These are phyloP conservation scores for Pelecanoides urinatrix DNA, from an alignment of 2,113 vertebrate species.

Conservation along the genomic window DNA sequence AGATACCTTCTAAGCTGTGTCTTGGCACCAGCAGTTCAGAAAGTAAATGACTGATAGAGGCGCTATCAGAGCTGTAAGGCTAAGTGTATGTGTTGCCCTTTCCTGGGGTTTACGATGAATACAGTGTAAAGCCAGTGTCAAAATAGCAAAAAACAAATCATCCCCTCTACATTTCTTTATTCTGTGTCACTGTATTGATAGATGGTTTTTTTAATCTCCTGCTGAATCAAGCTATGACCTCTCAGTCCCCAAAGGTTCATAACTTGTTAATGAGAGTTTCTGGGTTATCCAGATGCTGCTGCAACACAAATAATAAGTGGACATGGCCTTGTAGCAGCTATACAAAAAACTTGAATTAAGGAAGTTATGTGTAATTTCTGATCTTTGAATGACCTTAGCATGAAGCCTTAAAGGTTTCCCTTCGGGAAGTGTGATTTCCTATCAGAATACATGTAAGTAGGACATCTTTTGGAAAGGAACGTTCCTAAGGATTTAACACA, in stretches of 20 bases:
- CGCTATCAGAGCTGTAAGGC: background rate
- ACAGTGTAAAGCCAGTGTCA: background rate
- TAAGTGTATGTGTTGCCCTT: background rate
- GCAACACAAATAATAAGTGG: background rate
- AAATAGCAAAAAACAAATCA: background rate
- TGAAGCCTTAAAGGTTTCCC: background rate
- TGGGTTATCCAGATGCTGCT: background rate
- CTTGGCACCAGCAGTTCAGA: background rate
- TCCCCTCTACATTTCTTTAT: rapidly evolving
- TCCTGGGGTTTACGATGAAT: background rate
- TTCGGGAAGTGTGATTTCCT: background rate
- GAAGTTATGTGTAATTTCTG: background rate
- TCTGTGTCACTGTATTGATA: background rate
- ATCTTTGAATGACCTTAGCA: background rate
- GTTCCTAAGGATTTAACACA: background rate
- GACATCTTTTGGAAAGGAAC: background rate
- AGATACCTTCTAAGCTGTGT: background rate
- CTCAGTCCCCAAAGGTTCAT: background rate
- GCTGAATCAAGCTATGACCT: background rate
- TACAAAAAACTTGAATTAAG: background rate
- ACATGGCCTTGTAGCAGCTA: background rate
- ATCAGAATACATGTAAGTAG: background rate
- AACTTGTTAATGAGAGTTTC: background rate
- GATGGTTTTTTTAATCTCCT: background rate
- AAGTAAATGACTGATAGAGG: background rate